Conservation (phyloP, 1,140 invertebrate species). For the Diuraphis noxia region DNA sequence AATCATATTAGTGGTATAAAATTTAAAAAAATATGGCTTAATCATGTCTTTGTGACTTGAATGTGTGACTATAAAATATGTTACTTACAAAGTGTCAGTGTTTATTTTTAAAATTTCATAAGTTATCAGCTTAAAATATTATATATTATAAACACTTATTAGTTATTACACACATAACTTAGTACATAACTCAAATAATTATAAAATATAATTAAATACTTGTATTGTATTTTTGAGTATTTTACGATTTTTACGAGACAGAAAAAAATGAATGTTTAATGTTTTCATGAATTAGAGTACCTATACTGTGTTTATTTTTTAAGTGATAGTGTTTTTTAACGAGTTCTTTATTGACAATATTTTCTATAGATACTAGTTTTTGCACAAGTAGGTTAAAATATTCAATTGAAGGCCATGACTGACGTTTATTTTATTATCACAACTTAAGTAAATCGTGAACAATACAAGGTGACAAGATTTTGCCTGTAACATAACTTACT, state of each 20-base stretch:
- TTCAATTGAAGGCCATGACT: not conserved
- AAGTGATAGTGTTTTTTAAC: not conserved
- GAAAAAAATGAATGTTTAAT: not conserved
- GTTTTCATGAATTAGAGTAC: not conserved
- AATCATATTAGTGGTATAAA: not conserved
- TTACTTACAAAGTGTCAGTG: not conserved
- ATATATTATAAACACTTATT: not conserved
- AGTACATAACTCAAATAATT: not conserved
- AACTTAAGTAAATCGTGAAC: not conserved
- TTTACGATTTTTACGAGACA: not conserved
- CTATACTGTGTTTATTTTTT: not conserved
- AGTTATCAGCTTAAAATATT: not conserved
- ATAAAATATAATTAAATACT: not conserved
- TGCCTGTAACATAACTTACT: not conserved
- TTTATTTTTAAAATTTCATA: not conserved
- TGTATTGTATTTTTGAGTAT: not conserved
- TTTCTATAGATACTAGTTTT: not conserved
- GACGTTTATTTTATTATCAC: slow-evolving; percentile 4
- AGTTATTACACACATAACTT: not conserved
- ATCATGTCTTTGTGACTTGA: not conserved
- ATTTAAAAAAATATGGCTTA: too few relatives aligned
- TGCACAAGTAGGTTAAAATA: slow-evolving; percentile 1
- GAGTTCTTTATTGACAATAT: not conserved
- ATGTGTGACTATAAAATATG: not conserved
- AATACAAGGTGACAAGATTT: slow-evolving; percentile 14